Percentiles rank a stretch among this genome's conserved stretches.
phyloP scores from a whole-genome alignment of 2,888 invertebrate genomes.

The Cepaea hortensis region DNA sequence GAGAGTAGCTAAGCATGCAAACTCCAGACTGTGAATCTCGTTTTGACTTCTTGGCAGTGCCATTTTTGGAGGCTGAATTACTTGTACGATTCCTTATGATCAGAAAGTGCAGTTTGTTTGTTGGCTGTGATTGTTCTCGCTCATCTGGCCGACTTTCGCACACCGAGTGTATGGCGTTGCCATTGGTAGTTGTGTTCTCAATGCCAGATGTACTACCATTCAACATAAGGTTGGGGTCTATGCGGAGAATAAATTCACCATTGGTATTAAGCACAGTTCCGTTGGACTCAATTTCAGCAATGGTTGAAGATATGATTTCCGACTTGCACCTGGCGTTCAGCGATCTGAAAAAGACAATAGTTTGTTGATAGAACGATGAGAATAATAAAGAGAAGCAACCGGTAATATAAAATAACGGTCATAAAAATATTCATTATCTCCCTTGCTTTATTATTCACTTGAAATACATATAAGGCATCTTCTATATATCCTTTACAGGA shows the following conservation, averaged over 20 bases:
- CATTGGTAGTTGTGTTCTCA: neutral
- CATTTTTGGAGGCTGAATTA: neutral
- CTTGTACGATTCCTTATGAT: constrained; percentile 2
- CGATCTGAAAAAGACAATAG: neutral
- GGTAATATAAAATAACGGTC: no score
- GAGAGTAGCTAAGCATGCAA: neutral
- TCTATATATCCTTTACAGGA: no score
- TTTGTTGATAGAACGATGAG: no score
- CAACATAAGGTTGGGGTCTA: neutral
- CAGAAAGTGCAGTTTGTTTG: neutral
- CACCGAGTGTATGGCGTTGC: neutral
- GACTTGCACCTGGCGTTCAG: neutral
- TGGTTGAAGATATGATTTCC: neutral
- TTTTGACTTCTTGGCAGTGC: neutral
- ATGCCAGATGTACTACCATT: neutral
- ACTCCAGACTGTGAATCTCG: neutral
- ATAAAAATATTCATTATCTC: no score
- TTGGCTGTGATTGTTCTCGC: neutral
- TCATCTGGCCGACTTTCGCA: neutral
- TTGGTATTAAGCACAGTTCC: neutral
- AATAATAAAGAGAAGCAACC: no score
- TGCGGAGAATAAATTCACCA: constrained; percentile 19
- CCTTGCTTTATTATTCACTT: no score
- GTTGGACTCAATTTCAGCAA: neutral
- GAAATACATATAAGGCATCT: no score